A percentile compares a stretch with the other conserved stretches of the same genome.
Conservation (phyloP, 2,888 invertebrate genomes). For the Phengaris arion region DNA sequence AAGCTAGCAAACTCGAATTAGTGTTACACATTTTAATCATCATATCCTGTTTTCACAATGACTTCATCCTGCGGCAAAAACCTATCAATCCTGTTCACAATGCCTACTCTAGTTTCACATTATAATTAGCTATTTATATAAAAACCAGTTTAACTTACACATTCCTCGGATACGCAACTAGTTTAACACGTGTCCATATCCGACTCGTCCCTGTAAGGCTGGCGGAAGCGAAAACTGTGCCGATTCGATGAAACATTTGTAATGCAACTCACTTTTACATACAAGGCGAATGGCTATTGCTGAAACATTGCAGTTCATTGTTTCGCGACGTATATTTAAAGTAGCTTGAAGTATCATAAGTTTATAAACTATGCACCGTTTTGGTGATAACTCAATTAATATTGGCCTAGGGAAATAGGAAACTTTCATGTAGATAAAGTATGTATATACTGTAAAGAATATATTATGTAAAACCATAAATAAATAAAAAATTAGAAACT, state of each 20-base stretch:
- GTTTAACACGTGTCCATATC: slow-evolving; percentile 36
- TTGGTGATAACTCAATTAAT: too few relatives aligned
- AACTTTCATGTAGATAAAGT: neutral
- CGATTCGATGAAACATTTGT: slow-evolving; percentile 11
- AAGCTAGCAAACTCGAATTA: too few relatives aligned
- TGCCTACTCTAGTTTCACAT: slow-evolving; percentile 10
- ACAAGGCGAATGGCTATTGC: neutral
- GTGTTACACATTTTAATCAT: neutral
- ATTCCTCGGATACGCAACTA: slow-evolving; percentile 38
- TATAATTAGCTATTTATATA: slow-evolving; percentile 23
- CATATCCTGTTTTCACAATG: neutral
- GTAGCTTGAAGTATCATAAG: too few relatives aligned
- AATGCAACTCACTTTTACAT: slow-evolving; percentile 19
- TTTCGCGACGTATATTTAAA: slow-evolving; percentile 24
- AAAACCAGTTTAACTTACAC: slow-evolving; percentile 31
- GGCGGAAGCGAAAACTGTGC: slow-evolving; percentile 34
- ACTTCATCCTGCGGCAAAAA: neutral
- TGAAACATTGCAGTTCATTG: slow-evolving; percentile 8
- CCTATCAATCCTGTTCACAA: slow-evolving; percentile 15
- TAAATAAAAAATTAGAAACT: slow-evolving; percentile 38
- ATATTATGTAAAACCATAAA: neutral
- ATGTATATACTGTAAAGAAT: too few relatives aligned
- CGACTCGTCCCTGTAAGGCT: slow-evolving; percentile 31
- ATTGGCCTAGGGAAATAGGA: too few relatives aligned
- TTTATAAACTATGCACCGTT: too few relatives aligned